These are phyloP conservation scores for Stomatorhinus walkeri DNA, from an alignment of 2,797 vertebrate species.

Conservation along the genomic window DNA sequence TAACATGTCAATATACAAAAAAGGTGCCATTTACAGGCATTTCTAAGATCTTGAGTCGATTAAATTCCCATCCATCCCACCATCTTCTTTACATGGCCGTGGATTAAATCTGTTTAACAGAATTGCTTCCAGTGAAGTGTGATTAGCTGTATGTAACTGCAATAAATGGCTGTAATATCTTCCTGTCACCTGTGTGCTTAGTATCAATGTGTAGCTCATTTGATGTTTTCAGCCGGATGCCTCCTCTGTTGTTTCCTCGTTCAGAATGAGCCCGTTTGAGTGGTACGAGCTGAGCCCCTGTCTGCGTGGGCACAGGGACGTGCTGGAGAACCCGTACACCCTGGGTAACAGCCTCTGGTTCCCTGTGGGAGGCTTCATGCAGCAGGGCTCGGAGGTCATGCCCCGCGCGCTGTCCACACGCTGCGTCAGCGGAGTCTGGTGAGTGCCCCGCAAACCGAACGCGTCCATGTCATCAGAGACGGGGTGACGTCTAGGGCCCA, in stretches of 20 bases:
- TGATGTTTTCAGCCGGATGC: neutral
- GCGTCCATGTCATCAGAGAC: neutral
- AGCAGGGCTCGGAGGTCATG: constrained; percentile 92
- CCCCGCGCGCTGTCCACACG: constrained; percentile 84
- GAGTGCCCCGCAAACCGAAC: constrained; percentile 37
- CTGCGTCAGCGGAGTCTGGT: constrained; percentile 93
- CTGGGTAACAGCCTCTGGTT: constrained; percentile 94
- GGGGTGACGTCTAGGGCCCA: neutral
- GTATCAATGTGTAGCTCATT: neutral
- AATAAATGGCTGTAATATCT: neutral
- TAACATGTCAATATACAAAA: neutral
- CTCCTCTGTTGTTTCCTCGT: neutral
- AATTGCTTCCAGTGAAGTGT: neutral
- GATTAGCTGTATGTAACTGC: neutral
- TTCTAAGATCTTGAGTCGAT: neutral
- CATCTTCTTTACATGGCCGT: neutral
- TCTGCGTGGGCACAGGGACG: constrained; percentile 71
- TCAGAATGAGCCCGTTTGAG: constrained; percentile 86
- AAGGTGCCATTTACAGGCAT: neutral
- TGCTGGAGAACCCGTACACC: constrained; percentile 90
- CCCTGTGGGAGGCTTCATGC: constrained; percentile 91
- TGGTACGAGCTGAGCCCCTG: constrained; percentile 92
- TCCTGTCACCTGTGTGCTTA: neutral
- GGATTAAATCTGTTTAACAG: neutral
- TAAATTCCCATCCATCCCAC: neutral